These are phyloP conservation scores for Sula dactylatra DNA, from an alignment of 2,113 vertebrate genomes.

Conservation along the genomic window DNA sequence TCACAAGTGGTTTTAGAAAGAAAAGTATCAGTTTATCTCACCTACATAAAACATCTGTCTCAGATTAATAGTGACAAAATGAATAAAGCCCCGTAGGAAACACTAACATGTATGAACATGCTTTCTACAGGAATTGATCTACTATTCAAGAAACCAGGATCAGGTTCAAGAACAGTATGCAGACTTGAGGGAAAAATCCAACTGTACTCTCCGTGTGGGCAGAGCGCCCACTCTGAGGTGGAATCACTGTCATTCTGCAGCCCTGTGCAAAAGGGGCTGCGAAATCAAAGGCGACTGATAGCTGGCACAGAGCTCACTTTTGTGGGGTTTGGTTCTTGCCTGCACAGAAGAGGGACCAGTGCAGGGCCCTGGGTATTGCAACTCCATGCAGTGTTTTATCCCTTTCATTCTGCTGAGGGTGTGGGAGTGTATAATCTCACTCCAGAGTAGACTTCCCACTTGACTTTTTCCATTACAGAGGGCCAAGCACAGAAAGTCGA, in stretches of 20 bases:
- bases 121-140: neutral
- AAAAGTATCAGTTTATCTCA: neutral
- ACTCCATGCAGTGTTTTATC: neutral
- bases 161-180: neutral
- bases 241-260: neutral
- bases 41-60: neutral
- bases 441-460: neutral
- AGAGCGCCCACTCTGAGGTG: neutral
- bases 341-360: neutral
- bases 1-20: neutral
- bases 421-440: rapidly evolving
- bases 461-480: neutral
- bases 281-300: neutral
- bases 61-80: neutral
- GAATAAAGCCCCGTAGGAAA: neutral
- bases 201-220: neutral
- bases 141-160: neutral
- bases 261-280: neutral
- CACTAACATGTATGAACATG: neutral
- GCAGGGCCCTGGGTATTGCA: rapidly evolving
- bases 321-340: rapidly evolving
- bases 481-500: neutral
- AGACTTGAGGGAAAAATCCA: neutral
- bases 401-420: neutral
- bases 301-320: neutral